phyloP scores from a whole-genome alignment of 2,797 vertebrate species.

The Vultur gryphus region DNA sequence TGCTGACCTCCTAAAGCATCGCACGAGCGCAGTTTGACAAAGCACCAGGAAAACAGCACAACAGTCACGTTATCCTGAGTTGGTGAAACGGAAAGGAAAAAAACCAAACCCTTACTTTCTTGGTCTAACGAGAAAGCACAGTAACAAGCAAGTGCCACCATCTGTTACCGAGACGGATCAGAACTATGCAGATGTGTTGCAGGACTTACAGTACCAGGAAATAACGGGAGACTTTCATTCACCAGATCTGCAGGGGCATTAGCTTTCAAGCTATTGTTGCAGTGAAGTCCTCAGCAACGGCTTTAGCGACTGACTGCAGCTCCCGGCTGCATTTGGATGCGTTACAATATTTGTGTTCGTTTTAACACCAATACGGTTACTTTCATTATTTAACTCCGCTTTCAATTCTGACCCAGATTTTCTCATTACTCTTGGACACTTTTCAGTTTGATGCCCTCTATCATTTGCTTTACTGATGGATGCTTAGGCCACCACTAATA shows the following conservation, averaged over 20 bases:
- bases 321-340: neutral
- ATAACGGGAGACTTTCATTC: neutral
- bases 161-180: neutral
- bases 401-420: neutral
- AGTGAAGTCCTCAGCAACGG: neutral
- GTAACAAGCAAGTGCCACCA: neutral
- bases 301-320: neutral
- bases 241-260: neutral
- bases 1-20: neutral
- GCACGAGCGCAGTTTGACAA: neutral
- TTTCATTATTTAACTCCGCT: neutral
- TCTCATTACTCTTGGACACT: neutral
- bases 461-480: neutral
- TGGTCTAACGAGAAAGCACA: neutral
- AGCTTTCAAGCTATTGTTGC: neutral
- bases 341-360: neutral
- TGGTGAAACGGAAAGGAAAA: neutral
- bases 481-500: neutral
- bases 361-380: neutral
- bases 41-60: neutral
- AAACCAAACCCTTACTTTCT: neutral
- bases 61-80: fast-evolving
- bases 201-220: neutral
- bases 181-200: neutral
- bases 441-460: constrained; percentile 9